Base-by-base conservation (phyloP, 1,140 invertebrate genomes). In the Phthorimaea operculella region DNA sequence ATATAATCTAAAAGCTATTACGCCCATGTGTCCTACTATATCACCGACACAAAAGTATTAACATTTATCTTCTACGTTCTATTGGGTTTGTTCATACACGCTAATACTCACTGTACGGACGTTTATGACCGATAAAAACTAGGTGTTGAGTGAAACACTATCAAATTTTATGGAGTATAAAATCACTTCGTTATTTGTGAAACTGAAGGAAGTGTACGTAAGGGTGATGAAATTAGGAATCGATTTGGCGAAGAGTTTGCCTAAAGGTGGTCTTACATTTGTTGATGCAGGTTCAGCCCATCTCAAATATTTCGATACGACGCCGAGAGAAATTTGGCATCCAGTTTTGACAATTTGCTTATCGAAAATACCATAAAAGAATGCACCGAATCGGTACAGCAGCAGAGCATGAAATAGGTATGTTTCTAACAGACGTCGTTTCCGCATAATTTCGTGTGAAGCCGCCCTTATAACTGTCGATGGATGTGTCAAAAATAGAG, bases 401-500 rank as follows among this genome's bases (percentile, higher is more conserved):
- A n/a, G n/a, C n/a, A n/a, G n/a, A n/a, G n/a, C n/a, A n/a, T n/a
- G n/a, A n/a, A n/a, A n/a, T n/a, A n/a, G n/a, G n/a, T n/a, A n/a
- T n/a, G n/a, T n/a, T n/a, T 28, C 21, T 28, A 28, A 28, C 21
- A 28, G 6, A 28, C 21, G 2, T 4, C 21, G 21, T 28, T 28
- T 28, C 21, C 21, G 21, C 21, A 28, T 28, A 28, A 28, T 28
- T 28, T 2, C 2, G 6, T 28, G 21, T 28, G 21, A 28, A 28
- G 2, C 2, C 21, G 6, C 21, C 21, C 6, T 28, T 28, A 62
- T 68, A 74, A 66, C 68, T 74, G 71, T 66, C 71, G 69, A 73
- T 70, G 55, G 62, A 66, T 16, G 36, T 54, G 60, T 63, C 62
- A 62, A 66, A 76, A 76, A 76, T 76, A 76, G n/a, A 52, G 48